These are phyloP conservation scores for Tholera decimalis DNA, from an alignment of 2,888 invertebrate species.

Conservation along the genomic window DNA sequence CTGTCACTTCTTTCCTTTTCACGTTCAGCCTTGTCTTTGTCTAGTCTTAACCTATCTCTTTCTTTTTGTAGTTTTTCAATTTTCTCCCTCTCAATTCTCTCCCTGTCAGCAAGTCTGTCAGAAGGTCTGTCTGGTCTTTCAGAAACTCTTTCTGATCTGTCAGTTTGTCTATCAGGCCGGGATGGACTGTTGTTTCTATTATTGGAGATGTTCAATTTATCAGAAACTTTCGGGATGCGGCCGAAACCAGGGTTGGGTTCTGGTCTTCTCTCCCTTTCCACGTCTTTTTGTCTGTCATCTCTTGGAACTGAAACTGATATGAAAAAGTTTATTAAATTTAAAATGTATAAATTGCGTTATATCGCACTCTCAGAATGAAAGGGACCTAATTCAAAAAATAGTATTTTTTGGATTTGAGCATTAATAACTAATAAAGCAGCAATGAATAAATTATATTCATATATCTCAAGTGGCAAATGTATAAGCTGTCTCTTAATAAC, in stretches of 20 bases:
- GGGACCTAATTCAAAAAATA: too few species aligned
- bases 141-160: conserved; percentile 63
- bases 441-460: too few species aligned
- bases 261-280: conserved; percentile 80
- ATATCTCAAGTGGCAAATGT: too few species aligned
- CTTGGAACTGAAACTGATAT: conserved; percentile 73
- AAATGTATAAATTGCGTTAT: too few species aligned
- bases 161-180: conserved; percentile 54
- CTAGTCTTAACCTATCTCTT: conserved; percentile 65
- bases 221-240: conserved; percentile 90
- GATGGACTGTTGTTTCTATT: conserved; percentile 74
- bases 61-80: conserved; percentile 72
- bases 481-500: too few species aligned
- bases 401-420: too few species aligned
- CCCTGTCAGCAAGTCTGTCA: conserved; percentile 65
- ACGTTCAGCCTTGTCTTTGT: conserved; percentile 73
- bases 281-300: conserved; percentile 73
- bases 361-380: too few species aligned
- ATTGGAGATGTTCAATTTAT: conserved; percentile 71
- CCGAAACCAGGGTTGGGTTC: conserved; percentile 77
- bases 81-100: conserved; percentile 70
- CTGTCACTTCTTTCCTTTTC: conserved; percentile 79
- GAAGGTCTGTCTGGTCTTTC: conserved; percentile 57
- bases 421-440: too few species aligned
- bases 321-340: conserved; percentile 23